Percentiles rank a stretch among this genome's conserved stretches.
phyloP scores from a whole-genome alignment of 2,113 vertebrate genomes.

The Saguinus imperator region DNA sequence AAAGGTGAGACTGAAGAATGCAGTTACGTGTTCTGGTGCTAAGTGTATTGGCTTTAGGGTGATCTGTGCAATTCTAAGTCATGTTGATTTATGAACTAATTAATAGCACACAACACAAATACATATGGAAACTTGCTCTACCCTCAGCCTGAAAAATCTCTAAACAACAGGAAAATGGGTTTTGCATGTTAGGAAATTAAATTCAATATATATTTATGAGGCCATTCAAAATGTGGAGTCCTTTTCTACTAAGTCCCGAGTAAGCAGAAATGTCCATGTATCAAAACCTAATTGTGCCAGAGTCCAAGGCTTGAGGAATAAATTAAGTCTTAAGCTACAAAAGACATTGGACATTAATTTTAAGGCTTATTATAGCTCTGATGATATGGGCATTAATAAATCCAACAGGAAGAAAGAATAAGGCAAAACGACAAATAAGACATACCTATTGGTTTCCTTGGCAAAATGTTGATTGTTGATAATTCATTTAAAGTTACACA shows the following conservation, averaged over 20 bases:
- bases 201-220: constrained; percentile 91
- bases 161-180: constrained; percentile 83
- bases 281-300: constrained; percentile 83
- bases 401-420: constrained; percentile 62
- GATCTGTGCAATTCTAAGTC: constrained; percentile 77
- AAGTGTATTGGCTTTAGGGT: constrained; percentile 80
- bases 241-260: constrained; percentile 78
- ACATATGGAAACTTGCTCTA: constrained; percentile 79
- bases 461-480: constrained; percentile 62
- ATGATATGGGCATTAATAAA: constrained; percentile 79
- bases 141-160: constrained; percentile 67
- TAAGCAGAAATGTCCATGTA: constrained; percentile 84
- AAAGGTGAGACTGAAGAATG: constrained; percentile 59
- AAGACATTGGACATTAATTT: constrained; percentile 80
- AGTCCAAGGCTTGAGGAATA: constrained; percentile 78
- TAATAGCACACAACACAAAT: constrained; percentile 85
- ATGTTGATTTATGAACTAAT: constrained; percentile 88
- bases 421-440: not conserved
- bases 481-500: constrained; percentile 57
- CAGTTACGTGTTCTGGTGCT: constrained; percentile 61
- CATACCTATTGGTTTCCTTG: constrained; percentile 58
- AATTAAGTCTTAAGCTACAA: constrained; percentile 80
- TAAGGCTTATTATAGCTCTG: constrained; percentile 76
- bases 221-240: constrained; percentile 81
- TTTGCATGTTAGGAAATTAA: constrained; percentile 86